Evolutionary conservation across 2,113 vertebrate species (phyloP).

Genomic region (Elanoides forficatus): DNA sequence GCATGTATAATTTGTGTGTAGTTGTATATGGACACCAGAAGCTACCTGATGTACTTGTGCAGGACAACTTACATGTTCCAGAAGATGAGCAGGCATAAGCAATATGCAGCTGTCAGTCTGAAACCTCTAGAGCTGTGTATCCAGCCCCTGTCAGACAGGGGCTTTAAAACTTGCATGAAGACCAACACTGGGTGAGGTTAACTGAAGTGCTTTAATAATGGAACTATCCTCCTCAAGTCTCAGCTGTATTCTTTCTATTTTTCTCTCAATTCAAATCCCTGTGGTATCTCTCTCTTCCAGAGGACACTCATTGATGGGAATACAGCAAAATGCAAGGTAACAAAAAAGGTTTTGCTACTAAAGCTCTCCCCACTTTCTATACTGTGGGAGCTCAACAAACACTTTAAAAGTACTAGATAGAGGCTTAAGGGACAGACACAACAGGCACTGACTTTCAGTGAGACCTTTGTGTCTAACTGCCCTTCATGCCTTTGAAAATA

Average conservation of each 20-base stretch:
- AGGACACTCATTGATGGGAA: neutral
- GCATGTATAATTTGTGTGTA: neutral
- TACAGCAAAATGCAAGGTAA: neutral
- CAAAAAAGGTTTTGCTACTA: neutral
- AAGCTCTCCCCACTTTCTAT: neutral
- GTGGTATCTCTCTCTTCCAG: neutral
- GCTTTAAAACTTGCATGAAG: neutral
- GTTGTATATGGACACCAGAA: neutral
- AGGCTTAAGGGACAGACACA: neutral
- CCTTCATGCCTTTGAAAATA: neutral
- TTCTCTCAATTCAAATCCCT: neutral
- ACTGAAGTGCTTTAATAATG: neutral
- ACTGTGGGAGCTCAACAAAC: neutral
- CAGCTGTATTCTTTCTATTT: neutral
- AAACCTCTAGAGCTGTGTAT: neutral
- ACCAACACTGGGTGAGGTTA: neutral
- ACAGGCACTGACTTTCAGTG: neutral
- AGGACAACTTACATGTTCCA: neutral
- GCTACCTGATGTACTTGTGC: neutral
- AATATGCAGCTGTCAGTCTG: neutral
- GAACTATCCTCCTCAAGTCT: neutral
- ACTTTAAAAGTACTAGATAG: neutral
- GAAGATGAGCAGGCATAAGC: neutral
- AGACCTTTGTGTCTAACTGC: neutral
- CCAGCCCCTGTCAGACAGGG: neutral